Evolutionary conservation across 2,888 invertebrate genomes (phyloP).

Genomic region (Tetheella fluctuosa): DNA sequence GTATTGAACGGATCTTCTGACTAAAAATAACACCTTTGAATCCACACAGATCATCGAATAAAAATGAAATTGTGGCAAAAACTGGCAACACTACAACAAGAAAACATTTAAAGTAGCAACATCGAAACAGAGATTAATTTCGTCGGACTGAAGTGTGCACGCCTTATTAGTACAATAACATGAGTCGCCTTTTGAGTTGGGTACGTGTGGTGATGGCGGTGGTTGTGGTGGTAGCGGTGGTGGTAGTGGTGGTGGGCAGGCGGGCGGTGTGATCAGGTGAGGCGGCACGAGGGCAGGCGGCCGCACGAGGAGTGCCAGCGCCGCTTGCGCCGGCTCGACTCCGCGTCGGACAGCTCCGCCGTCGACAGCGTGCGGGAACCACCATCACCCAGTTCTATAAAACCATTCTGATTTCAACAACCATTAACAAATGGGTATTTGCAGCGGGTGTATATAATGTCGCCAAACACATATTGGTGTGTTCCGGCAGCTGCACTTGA

Average conservation of each 20-base stretch:
- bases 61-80: neutral
- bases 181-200: neutral
- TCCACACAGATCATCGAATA: neutral
- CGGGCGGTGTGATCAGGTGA: conserved; percentile 61
- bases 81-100: neutral
- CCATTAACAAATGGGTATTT: neutral
- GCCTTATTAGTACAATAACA: neutral
- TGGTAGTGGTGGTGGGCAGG: conserved; percentile 9
- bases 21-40: neutral
- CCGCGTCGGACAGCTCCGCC: conserved; percentile 75
- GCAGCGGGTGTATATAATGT: too few species aligned
- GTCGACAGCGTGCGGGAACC: conserved; percentile 77
- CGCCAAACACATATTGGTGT: too few species aligned
- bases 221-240: neutral
- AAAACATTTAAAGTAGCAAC: neutral
- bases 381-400: conserved; percentile 68
- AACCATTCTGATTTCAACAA: conserved; percentile 7
- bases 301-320: conserved; percentile 80
- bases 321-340: conserved; percentile 66
- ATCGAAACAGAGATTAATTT: neutral
- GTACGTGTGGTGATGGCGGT: neutral
- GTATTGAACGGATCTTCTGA: neutral
- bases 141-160: neutral
- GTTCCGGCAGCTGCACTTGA: too few species aligned
- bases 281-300: conserved; percentile 72